Conservation (phyloP, 2,113 vertebrate genomes). For the Abramis brama region DNA sequence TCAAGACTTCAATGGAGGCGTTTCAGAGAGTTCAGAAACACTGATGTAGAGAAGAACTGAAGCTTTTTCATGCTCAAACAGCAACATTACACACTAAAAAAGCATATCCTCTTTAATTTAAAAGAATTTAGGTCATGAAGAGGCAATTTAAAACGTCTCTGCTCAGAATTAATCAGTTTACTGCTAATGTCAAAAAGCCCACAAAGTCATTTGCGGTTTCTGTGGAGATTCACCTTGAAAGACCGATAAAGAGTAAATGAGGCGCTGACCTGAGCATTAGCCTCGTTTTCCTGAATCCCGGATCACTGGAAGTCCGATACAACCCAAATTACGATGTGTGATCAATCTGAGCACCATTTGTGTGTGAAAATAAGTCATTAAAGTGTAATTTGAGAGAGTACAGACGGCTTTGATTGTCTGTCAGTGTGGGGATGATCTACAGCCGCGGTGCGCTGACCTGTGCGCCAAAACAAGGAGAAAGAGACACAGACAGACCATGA, state of each 20-base stretch:
- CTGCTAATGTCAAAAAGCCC: not conserved
- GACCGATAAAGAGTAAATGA: constrained; percentile 2
- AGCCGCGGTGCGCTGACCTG: constrained; percentile 53
- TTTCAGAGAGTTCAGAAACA: no score
- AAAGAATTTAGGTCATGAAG: not conserved
- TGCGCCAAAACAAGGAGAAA: not conserved
- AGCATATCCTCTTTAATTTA: no score
- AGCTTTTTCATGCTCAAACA: no score
- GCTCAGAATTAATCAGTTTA: not conserved
- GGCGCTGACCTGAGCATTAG: constrained; percentile 8
- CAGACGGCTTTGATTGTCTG: constrained; percentile 58
- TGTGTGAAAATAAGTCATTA: constrained; percentile 71
- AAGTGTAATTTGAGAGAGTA: constrained; percentile 66
- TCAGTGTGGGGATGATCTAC: constrained; percentile 70
- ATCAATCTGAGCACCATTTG: constrained; percentile 69
- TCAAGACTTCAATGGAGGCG: no score
- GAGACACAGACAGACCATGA: not conserved
- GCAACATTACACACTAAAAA: no score
- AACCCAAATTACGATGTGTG: not conserved
- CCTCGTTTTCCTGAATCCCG: not conserved
- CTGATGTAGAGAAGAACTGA: no score
- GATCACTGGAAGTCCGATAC: not conserved
- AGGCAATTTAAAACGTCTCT: not conserved
- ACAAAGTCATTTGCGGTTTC: constrained; percentile 8
- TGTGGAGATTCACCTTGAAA: not conserved